phyloP scores from a whole-genome alignment of 2,113 vertebrate species.

The Tapirus terrestris region DNA sequence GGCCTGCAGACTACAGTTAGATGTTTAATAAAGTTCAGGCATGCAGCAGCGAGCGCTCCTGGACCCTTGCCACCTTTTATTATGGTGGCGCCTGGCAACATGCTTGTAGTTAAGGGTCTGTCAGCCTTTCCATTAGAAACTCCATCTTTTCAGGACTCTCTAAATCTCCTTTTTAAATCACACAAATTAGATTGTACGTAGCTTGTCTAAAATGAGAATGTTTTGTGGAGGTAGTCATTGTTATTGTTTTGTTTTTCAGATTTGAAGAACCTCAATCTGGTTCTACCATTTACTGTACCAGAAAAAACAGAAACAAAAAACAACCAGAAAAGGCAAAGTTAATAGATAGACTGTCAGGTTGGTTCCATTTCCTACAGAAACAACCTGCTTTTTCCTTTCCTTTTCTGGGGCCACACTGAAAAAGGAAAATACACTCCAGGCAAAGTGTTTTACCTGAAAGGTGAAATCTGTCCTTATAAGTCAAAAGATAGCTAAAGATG shows the following conservation, averaged over 20 bases:
- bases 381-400: conserved; percentile 24
- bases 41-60: conserved; percentile 86
- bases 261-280: not conserved
- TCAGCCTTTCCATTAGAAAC: conserved; percentile 85
- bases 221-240: conserved; percentile 20
- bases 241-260: conserved; percentile 46
- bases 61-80: conserved; percentile 87
- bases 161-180: conserved; percentile 79
- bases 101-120: conserved; percentile 80
- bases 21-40: conserved; percentile 89
- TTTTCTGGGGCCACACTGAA: not conserved
- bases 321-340: not conserved
- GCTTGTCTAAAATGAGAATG: conserved; percentile 66
- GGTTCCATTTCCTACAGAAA: conserved; percentile 20
- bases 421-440: conserved; percentile 21
- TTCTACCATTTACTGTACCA: conserved; percentile 40
- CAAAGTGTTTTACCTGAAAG: conserved; percentile 42
- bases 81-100: conserved; percentile 84
- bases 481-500: not conserved
- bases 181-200: conserved; percentile 81
- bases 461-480: conserved; percentile 51
- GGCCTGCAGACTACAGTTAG: conserved; percentile 86
- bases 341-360: conserved; percentile 50
- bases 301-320: not conserved
- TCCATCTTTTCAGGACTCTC: conserved; percentile 75